A percentile compares a stretch with the other conserved stretches of the same genome.
Conservation (phyloP, 2,113 vertebrate genomes). For the Pan paniscus region DNA sequence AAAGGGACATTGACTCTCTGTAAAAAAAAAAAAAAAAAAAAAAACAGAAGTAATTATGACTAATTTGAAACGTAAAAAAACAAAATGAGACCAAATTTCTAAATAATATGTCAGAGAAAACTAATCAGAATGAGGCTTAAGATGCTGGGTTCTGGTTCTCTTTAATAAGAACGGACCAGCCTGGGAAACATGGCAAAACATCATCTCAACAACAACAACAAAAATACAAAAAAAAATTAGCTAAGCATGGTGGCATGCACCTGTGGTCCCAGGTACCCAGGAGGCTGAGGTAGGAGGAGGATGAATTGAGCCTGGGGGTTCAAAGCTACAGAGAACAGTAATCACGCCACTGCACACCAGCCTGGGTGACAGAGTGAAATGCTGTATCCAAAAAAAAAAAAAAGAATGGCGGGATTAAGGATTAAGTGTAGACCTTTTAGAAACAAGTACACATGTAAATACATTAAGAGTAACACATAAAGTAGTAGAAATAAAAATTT, state of each 20-base stretch:
- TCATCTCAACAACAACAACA: too few species aligned
- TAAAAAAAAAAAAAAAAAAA: background rate
- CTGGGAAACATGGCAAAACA: too few species aligned
- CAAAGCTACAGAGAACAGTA: too few species aligned
- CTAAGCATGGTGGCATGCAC: too few species aligned
- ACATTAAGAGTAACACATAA: background rate
- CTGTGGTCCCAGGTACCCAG: too few species aligned
- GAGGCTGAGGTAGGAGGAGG: too few species aligned
- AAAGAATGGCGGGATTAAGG: background rate
- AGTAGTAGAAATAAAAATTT: background rate
- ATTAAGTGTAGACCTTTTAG: background rate
- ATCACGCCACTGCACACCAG: too few species aligned
- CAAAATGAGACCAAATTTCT: background rate
- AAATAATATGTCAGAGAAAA: background rate
- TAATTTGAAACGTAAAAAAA: background rate
- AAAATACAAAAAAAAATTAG: too few species aligned
- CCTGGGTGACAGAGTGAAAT: too few species aligned
- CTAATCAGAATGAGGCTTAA: background rate
- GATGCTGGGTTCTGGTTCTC: background rate
- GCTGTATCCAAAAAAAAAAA: too few species aligned
- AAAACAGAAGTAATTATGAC: background rate
- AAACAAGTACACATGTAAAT: background rate
- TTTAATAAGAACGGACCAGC: background rate
- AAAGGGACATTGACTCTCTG: background rate
- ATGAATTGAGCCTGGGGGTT: too few species aligned